Conservation (phyloP, 2,113 vertebrate genomes). For the Tauraco erythrolophus region DNA sequence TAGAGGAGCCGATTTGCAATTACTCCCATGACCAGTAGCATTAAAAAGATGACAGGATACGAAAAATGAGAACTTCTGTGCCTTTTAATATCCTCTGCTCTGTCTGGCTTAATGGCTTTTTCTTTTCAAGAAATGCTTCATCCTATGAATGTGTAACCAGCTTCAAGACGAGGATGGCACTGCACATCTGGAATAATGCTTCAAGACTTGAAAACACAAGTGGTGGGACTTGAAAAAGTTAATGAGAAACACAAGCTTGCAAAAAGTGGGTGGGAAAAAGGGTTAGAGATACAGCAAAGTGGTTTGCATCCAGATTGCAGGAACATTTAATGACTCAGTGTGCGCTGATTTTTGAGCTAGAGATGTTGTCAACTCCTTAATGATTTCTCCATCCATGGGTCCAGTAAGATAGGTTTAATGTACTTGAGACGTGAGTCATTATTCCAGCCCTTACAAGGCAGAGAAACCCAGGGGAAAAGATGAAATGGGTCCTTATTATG, state of each 20-base stretch:
- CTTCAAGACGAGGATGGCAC: not conserved
- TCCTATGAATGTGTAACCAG: not conserved
- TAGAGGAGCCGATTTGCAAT: not conserved
- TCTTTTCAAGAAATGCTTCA: not conserved
- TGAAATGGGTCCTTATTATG: not conserved
- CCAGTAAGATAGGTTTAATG: not conserved
- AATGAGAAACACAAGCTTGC: constrained; percentile 34
- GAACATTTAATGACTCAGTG: not conserved
- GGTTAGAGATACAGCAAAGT: not conserved
- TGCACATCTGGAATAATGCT: constrained; percentile 11
- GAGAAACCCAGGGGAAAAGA: not conserved
- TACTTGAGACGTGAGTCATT: not conserved
- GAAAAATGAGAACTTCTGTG: not conserved
- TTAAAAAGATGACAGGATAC: not conserved
- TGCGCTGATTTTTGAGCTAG: not conserved
- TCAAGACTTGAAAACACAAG: too few species aligned
- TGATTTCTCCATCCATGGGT: not conserved
- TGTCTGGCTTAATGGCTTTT: not conserved
- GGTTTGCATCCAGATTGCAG: not conserved
- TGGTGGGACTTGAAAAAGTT: constrained; percentile 6
- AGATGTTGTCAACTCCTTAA: constrained; percentile 4
- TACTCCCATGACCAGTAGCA: not conserved
- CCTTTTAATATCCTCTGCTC: not conserved
- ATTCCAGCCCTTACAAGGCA: not conserved
- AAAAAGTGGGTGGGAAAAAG: constrained; percentile 11